These are phyloP conservation scores for Myripristis murdjan DNA, from an alignment of 2,797 vertebrate genomes.

Conservation along the genomic window DNA sequence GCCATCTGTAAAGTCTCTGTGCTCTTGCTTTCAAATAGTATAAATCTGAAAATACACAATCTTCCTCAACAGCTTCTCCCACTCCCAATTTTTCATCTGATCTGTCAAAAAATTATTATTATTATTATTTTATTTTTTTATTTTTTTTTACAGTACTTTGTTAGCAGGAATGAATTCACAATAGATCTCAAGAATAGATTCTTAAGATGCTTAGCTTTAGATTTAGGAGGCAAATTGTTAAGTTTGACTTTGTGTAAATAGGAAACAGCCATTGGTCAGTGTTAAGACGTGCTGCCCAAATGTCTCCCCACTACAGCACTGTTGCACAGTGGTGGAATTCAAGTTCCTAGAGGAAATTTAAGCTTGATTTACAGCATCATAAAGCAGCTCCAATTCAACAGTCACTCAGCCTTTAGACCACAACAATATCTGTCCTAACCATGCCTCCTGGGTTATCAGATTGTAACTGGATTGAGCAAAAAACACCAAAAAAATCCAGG, in stretches of 20 bases:
- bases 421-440: background rate
- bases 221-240: background rate
- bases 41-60: conserved; percentile 14
- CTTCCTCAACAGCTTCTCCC: conserved; percentile 27
- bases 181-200: no score
- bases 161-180: background rate
- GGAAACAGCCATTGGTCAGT: background rate
- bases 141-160: background rate
- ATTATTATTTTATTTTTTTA: background rate
- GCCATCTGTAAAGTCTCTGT: conserved; percentile 29
- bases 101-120: background rate
- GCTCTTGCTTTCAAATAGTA: background rate
- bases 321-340: conserved; percentile 5
- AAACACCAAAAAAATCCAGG: no score
- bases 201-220: background rate
- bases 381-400: conserved; percentile 8
- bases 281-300: background rate
- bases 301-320: background rate
- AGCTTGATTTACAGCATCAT: conserved; percentile 21
- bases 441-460: background rate
- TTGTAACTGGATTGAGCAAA: no score
- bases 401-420: background rate
- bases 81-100: conserved; percentile 16
- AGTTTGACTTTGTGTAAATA: background rate
- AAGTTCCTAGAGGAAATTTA: conserved; percentile 5